phyloP scores from a whole-genome alignment of 2,797 vertebrate genomes.

The Cynodonichthys magdalenae region DNA sequence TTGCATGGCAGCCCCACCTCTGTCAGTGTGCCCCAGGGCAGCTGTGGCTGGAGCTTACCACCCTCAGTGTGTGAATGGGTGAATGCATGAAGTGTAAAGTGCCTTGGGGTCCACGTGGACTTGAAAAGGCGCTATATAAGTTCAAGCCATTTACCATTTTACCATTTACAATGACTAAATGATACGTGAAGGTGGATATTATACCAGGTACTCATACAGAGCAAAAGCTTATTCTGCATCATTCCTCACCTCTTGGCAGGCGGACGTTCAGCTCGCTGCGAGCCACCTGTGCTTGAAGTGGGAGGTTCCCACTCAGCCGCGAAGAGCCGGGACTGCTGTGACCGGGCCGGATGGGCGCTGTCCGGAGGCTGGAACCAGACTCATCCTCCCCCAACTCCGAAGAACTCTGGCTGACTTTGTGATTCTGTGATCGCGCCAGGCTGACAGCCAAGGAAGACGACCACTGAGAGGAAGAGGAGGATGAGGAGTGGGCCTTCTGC shows the following conservation, averaged over 20 bases:
- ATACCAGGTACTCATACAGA: background rate
- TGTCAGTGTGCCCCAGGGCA: too few species aligned
- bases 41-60: too few species aligned
- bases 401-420: slow-evolving; percentile 65
- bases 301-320: slow-evolving; percentile 71
- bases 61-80: too few species aligned
- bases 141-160: too few species aligned
- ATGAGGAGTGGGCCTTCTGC: slow-evolving; percentile 74
- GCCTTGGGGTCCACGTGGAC: too few species aligned
- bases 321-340: slow-evolving; percentile 58
- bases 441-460: slow-evolving; percentile 76
- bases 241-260: slow-evolving; percentile 78
- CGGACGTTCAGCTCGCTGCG: slow-evolving; percentile 82
- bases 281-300: slow-evolving; percentile 87
- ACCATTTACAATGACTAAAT: too few species aligned
- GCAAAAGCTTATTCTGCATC: background rate
- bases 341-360: slow-evolving; percentile 67
- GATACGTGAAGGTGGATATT: background rate
- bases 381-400: slow-evolving; percentile 64
- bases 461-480: slow-evolving; percentile 76
- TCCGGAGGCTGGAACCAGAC: slow-evolving; percentile 51
- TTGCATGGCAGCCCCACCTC: too few species aligned
- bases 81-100: too few species aligned
- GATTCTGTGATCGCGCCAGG: slow-evolving; percentile 70
- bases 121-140: too few species aligned